Conservation (phyloP, 2,113 vertebrate genomes). For the Mirza zaza region DNA sequence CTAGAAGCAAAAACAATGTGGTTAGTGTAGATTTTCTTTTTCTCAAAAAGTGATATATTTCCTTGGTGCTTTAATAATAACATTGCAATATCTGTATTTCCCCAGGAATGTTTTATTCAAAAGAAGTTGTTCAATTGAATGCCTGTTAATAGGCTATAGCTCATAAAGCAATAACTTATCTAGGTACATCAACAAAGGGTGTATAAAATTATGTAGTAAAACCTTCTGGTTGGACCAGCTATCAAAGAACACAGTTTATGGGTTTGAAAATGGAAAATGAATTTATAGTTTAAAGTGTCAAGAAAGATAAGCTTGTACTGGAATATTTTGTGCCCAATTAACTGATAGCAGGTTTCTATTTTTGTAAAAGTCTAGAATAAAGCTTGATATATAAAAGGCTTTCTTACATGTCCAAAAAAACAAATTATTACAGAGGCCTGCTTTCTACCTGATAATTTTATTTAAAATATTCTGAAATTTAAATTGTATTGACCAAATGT, state of each 20-base stretch:
- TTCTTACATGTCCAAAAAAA: not conserved
- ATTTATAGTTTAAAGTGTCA: slow-evolving; percentile 55
- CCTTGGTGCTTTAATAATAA: slow-evolving; percentile 36
- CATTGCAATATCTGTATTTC: not conserved
- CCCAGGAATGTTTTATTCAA: slow-evolving; percentile 42
- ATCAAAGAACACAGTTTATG: slow-evolving; percentile 32
- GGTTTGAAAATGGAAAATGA: slow-evolving; percentile 46
- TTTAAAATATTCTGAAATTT: not conserved
- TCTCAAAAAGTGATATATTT: not conserved
- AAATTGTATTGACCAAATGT: not conserved
- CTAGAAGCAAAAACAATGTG: not conserved
- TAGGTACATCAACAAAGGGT: slow-evolving; percentile 12
- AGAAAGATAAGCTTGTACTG: slow-evolving; percentile 9
- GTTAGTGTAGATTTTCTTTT: not conserved
- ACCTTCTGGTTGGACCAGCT: not conserved
- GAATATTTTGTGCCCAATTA: slow-evolving; percentile 12
- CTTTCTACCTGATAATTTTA: not conserved
- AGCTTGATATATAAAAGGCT: not conserved
- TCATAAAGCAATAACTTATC: slow-evolving; percentile 54
- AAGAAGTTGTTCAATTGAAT: slow-evolving; percentile 29
- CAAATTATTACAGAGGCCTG: not conserved
- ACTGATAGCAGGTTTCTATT: not conserved
- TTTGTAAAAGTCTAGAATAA: slow-evolving; percentile 31
- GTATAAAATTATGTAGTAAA: not conserved
- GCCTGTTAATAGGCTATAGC: slow-evolving; percentile 38